phyloP scores from a whole-genome alignment of 2,113 vertebrate species.

The Trinectes maculatus region DNA sequence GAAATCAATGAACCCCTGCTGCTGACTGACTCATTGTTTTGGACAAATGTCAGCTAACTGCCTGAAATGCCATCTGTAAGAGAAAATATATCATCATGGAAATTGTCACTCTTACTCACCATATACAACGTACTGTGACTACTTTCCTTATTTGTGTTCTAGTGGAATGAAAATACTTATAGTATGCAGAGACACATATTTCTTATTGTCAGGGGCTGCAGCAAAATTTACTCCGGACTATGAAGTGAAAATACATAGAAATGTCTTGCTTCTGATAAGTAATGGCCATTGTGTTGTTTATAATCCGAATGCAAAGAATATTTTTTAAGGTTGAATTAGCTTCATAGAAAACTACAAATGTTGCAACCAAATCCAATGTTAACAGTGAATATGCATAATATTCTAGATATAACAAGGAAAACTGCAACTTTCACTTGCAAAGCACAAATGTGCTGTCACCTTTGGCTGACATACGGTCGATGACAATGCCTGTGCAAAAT shows the following conservation, averaged over 20 bases:
- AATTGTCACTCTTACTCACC: slow-evolving; percentile 3
- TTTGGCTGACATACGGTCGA: background rate
- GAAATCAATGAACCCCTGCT: slow-evolving; percentile 20
- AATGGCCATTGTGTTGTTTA: background rate
- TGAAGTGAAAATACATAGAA: background rate
- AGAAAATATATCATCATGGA: slow-evolving; percentile 16
- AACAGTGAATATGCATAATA: no score
- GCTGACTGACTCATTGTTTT: slow-evolving; percentile 1
- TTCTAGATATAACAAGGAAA: background rate
- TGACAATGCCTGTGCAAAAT: background rate
- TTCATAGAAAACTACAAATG: background rate
- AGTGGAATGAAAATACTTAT: slow-evolving; percentile 4
- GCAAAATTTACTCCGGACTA: background rate
- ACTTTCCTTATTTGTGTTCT: slow-evolving; percentile 5
- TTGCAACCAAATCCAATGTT: no score
- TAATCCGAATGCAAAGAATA: background rate
- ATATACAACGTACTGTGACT: slow-evolving; percentile 2
- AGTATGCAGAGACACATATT: background rate
- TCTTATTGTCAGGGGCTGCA: background rate
- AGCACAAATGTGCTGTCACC: background rate
- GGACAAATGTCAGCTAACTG: slow-evolving; percentile 43
- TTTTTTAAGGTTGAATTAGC: background rate
- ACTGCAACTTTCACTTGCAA: no score
- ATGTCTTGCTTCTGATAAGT: background rate
- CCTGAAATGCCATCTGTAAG: slow-evolving; percentile 1